Conservation (phyloP, 1,140 invertebrate species). For the Megalopta genalis region DNA sequence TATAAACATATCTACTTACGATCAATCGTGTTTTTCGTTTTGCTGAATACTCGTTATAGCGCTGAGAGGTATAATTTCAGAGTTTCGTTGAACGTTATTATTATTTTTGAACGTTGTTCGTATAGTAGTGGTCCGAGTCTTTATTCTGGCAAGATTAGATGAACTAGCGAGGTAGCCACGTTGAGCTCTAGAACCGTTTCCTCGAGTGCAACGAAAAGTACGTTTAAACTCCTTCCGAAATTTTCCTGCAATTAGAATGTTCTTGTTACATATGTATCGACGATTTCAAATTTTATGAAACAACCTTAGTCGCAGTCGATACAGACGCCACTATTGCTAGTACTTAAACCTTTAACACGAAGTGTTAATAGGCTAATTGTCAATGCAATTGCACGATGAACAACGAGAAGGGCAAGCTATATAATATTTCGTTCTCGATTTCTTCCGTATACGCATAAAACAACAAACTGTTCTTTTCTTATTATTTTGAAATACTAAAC, state of each 20-base stretch:
- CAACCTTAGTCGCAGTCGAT: no score
- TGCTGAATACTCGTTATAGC: constrained; percentile 44
- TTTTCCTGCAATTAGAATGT: constrained; percentile 81
- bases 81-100: constrained; percentile 64
- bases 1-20: background rate
- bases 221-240: constrained; percentile 84
- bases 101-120: constrained; percentile 59
- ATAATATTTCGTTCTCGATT: constrained; percentile 41
- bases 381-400: background rate
- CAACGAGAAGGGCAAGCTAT: constrained; percentile 39
- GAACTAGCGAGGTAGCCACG: constrained; percentile 56
- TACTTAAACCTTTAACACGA: background rate
- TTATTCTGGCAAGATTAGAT: constrained; percentile 36
- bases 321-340: no score
- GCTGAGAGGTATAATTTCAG: constrained; percentile 69
- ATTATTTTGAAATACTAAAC: no score
- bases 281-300: no score
- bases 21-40: constrained; percentile 56
- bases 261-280: background rate
- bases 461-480: background rate
- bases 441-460: background rate
- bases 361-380: background rate
- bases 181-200: constrained; percentile 27
- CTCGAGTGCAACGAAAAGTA: constrained; percentile 79
- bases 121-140: constrained; percentile 55